Percentiles rank a stretch among this genome's conserved stretches.
Evolutionary conservation across 2,113 vertebrate genomes (phyloP).

Genomic region (Phalacrocorax carbo): DNA sequence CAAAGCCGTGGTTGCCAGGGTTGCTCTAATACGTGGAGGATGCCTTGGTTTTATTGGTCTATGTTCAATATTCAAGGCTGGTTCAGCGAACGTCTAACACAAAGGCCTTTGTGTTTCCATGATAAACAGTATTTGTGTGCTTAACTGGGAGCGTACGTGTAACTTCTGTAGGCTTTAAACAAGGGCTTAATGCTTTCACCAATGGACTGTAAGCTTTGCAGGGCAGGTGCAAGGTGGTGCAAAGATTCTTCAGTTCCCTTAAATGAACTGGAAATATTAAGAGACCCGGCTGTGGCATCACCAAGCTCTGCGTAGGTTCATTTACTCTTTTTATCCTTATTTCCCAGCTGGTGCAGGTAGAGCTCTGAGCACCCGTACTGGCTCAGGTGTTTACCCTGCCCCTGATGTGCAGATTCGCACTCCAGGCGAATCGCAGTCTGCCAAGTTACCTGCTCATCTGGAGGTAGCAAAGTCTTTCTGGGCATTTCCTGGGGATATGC

Average conservation of each 20-base stretch:
- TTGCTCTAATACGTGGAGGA: fast-evolving
- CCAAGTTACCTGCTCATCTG: neutral
- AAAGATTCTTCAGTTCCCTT: neutral
- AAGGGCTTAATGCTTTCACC: neutral
- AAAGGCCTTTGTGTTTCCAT: fast-evolving
- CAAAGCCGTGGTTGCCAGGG: too few relatives aligned
- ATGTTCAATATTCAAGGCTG: neutral
- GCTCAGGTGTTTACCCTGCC: neutral
- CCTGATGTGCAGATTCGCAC: neutral
- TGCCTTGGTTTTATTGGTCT: neutral
- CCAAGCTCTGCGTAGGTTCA: neutral
- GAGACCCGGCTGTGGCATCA: neutral
- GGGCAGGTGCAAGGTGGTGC: neutral
- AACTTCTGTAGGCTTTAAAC: fast-evolving
- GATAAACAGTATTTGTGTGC: neutral
- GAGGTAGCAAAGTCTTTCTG: neutral
- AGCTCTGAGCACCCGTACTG: neutral
- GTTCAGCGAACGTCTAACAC: fast-evolving
- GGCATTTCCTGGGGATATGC: neutral
- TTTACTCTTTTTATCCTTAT: neutral
- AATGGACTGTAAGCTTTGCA: neutral
- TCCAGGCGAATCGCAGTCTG: neutral
- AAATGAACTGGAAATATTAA: fast-evolving
- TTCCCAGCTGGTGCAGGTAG: neutral
- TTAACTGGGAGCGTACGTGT: fast-evolving